A percentile compares a stretch with the other conserved stretches of the same genome.
Conservation (phyloP, 2,888 invertebrate genomes). For the Platynereis dumerilii region DNA sequence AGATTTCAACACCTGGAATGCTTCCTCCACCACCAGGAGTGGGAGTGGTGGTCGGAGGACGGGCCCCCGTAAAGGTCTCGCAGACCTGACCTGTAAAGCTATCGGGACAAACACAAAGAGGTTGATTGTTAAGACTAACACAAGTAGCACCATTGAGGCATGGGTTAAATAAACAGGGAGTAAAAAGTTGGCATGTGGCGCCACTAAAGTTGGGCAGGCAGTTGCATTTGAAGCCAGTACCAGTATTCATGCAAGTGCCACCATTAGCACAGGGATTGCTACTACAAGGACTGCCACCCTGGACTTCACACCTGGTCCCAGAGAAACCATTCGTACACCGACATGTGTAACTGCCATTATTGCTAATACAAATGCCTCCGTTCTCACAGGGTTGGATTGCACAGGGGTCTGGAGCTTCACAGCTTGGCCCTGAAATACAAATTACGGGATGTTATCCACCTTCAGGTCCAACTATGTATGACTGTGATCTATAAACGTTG, state of each 20-base stretch:
- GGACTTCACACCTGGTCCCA: conserved; percentile 45
- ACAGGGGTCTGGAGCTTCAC: conserved; percentile 33
- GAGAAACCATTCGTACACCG: conserved; percentile 42
- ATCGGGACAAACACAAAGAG: conserved; percentile 34
- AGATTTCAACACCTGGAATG: not conserved
- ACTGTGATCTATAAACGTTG: no score
- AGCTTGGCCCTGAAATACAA: conserved; percentile 29
- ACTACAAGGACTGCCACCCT: conserved; percentile 12
- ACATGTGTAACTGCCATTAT: conserved; percentile 43
- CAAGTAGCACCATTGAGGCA: conserved; percentile 36
- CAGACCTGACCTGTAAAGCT: conserved; percentile 36
- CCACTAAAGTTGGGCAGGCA: conserved; percentile 34
- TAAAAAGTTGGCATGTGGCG: conserved; percentile 23
- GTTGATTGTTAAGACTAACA: conserved; percentile 24
- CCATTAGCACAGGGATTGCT: conserved; percentile 31
- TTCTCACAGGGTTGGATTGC: conserved; percentile 18
- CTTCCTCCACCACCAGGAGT: conserved; percentile 38
- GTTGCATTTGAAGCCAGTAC: conserved; percentile 16
- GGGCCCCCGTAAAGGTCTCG: conserved; percentile 25
- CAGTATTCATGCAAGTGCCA: conserved; percentile 20
- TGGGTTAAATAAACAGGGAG: conserved; percentile 30
- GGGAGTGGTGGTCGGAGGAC: conserved; percentile 39
- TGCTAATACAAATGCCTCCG: conserved; percentile 10
- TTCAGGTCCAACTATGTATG: no score
- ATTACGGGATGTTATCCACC: no score